These are phyloP conservation scores for Oryzias javanicus DNA, from an alignment of 2,113 vertebrate genomes.

Conservation along the genomic window DNA sequence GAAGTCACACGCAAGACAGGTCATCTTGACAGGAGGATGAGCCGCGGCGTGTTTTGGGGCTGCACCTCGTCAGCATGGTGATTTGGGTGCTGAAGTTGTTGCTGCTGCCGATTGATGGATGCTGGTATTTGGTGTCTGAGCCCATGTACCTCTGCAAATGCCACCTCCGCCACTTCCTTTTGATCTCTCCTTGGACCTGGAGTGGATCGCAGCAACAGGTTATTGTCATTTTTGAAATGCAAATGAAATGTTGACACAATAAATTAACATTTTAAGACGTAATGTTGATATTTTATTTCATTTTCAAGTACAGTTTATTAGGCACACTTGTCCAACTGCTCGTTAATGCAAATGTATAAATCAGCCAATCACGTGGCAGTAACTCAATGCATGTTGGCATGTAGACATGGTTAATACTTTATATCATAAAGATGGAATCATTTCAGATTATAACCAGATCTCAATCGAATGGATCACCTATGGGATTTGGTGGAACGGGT, in stretches of 20 bases:
- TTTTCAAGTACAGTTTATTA: no score
- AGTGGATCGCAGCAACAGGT: background rate
- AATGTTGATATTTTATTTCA: no score
- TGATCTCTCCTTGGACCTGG: constrained; percentile 96
- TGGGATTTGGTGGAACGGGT: no score
- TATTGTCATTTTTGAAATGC: background rate
- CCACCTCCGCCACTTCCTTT: constrained; percentile 98
- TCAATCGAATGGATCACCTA: no score
- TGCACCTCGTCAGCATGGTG: constrained; percentile 96
- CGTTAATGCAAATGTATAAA: no score
- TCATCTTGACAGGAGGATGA: constrained; percentile 71
- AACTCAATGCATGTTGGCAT: no score
- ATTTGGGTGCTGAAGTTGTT: constrained; percentile 97
- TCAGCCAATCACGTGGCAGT: no score
- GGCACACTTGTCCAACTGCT: no score
- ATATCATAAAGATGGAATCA: no score
- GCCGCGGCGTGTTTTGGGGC: constrained; percentile 86
- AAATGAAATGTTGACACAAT: background rate
- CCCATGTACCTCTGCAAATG: constrained; percentile 95
- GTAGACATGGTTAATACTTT: no score
- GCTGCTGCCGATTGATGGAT: constrained; percentile 94
- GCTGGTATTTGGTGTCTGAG: constrained; percentile 94
- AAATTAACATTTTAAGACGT: no score
- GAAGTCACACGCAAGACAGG: constrained; percentile 60
- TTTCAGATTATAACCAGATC: no score